Evolutionary conservation across 1,140 invertebrate genomes (phyloP).

Genomic region (Lepidotrigona ventralis): DNA sequence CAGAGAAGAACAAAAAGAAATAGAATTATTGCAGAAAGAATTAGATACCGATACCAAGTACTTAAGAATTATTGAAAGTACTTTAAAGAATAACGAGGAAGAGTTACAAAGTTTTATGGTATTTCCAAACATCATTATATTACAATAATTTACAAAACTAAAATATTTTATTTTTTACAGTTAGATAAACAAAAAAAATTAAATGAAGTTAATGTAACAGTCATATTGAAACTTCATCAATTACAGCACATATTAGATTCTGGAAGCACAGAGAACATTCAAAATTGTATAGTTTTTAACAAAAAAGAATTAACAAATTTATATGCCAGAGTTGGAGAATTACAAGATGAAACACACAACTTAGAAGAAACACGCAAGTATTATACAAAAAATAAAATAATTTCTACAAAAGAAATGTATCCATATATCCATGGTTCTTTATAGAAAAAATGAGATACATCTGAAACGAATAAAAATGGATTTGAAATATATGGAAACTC

Average conservation of each 20-base stretch:
- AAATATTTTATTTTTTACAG: constrained; percentile 72
- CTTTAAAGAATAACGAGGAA: constrained; percentile 64
- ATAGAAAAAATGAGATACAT: constrained; percentile 79
- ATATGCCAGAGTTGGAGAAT: constrained; percentile 83
- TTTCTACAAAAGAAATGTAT: not conserved
- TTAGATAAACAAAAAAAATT: constrained; percentile 85
- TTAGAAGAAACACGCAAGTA: constrained; percentile 83
- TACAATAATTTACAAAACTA: constrained; percentile 17
- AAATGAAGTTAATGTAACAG: constrained; percentile 84
- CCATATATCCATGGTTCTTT: constrained; percentile 8
- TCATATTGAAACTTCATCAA: constrained; percentile 85
- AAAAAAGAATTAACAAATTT: constrained; percentile 80
- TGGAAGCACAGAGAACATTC: constrained; percentile 79
- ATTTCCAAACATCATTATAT: constrained; percentile 36
- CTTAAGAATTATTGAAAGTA: constrained; percentile 68
- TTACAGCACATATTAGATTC: constrained; percentile 82
- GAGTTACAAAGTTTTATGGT: constrained; percentile 77
- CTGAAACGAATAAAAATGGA: constrained; percentile 81
- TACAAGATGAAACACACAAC: constrained; percentile 83
- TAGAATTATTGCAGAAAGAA: constrained; percentile 78
- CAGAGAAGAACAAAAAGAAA: constrained; percentile 73
- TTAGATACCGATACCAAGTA: constrained; percentile 71
- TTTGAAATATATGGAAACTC: constrained; percentile 80
- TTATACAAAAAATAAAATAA: constrained; percentile 16
- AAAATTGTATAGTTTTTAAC: constrained; percentile 84